A percentile compares a stretch with the other conserved stretches of the same genome.
These are phyloP conservation scores for Acestrorhynchus altus DNA, from an alignment of 2,797 vertebrate genomes.

Conservation along the genomic window DNA sequence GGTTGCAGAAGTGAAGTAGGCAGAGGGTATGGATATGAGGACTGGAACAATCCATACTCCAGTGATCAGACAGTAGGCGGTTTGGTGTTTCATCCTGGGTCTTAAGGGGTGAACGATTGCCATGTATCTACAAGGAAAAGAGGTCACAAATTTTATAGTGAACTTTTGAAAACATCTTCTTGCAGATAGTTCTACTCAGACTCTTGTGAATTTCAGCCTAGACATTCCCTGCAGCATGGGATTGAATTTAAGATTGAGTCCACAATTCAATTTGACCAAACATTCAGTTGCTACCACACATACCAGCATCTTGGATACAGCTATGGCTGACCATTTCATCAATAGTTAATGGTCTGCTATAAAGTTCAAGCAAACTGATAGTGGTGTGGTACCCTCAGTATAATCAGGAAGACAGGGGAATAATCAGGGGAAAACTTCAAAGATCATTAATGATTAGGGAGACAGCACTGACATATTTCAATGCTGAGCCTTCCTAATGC, in stretches of 20 bases:
- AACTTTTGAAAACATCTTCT: not conserved
- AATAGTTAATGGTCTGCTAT: not conserved
- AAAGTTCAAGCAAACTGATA: slow-evolving; percentile 23
- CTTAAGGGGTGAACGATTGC: slow-evolving; percentile 94
- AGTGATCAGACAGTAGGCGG: slow-evolving; percentile 86
- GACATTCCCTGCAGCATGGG: not conserved
- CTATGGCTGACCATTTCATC: slow-evolving; percentile 66
- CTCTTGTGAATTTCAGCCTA: not conserved
- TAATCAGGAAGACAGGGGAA: slow-evolving; percentile 5
- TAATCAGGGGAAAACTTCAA: not conserved
- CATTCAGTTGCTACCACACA: not conserved
- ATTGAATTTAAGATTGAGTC: not conserved
- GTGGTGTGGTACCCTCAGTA: not conserved
- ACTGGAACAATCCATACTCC: slow-evolving; percentile 91
- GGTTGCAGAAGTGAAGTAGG: slow-evolving; percentile 91
- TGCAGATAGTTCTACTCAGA: not conserved
- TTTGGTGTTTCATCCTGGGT: slow-evolving; percentile 96
- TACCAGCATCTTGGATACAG: not conserved
- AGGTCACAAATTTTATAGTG: not conserved
- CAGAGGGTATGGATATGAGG: slow-evolving; percentile 92
- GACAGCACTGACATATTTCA: not conserved
- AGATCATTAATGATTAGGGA: slow-evolving; percentile 6
- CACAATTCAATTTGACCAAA: not conserved
- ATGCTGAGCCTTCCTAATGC: not conserved
- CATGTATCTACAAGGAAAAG: slow-evolving; percentile 84